Evolutionary conservation across 1,140 invertebrate genomes (phyloP), one percentile per base, ranked within the genome.

Genomic region (Anoplophora glabripennis): DNA sequence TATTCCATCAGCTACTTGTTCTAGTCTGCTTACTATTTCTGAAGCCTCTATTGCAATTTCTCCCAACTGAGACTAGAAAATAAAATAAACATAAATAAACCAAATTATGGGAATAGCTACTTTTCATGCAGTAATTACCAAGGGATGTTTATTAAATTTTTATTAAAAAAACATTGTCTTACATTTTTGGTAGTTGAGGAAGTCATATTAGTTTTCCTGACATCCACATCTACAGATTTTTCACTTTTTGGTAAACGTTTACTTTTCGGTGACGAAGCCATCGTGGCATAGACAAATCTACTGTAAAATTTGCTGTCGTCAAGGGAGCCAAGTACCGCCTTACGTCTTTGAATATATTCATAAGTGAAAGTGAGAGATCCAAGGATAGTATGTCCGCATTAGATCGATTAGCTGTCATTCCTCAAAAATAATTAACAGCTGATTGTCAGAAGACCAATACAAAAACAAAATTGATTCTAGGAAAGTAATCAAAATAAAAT

Each of bases 31-130:
- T 12, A 76, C 72, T 52, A 76, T 76, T 59, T 75, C 70, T 7
- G 75, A 73, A 5, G 75, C 75, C 59, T 76, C 73, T 15, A 76
- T 76, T 15, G 72, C 75, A 44, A 76, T 71, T 65, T 76, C 75
- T 33, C 70, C 72, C 46, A 75, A 58, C 28, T 70, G 61, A 7
- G 65, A 55, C 72, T 75, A 41, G 41, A 66, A 65, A 46, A 41
- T 44, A 15, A 59, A 41, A 41, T 14, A 15, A 12, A 11, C 14
- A 57, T 12, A 35, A 33, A 10, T 12, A n/a, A 41, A 37, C 14
- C 35, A 35, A 40, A 3, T 18, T 53, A 45, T 15, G 18, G 4
- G 11, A 12, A 34, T 17, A n/a, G 12, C 10, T 11, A 53, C 9
- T 57, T 7, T 42, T 34, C 21, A 0, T 37, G 40, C 35, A 36